These are phyloP conservation scores for Limnephilus auricula DNA, from an alignment of 2,888 invertebrate species.

Conservation along the genomic window DNA sequence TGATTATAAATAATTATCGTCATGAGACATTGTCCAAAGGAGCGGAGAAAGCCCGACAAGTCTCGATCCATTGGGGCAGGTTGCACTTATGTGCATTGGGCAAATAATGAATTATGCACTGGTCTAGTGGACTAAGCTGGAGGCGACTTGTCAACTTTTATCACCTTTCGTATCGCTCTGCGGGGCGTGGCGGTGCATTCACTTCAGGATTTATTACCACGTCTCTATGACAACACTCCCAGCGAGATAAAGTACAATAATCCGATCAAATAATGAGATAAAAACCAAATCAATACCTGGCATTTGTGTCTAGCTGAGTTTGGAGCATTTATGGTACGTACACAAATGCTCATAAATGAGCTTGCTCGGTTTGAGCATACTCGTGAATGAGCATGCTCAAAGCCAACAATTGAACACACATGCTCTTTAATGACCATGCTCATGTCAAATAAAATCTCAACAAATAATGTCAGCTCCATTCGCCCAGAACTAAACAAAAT, in stretches of 20 bases:
- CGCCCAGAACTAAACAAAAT: too few species aligned
- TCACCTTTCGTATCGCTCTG: not conserved
- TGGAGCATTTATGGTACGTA: not conserved
- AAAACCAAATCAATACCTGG: conserved; percentile 7
- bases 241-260: not conserved
- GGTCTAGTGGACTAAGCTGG: not conserved
- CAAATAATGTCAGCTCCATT: too few species aligned
- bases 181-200: not conserved
- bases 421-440: too few species aligned
- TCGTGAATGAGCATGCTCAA: too few species aligned
- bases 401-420: too few species aligned
- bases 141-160: conserved; percentile 3
- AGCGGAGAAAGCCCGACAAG: not conserved
- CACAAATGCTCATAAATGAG: too few species aligned
- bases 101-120: not conserved
- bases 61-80: not conserved
- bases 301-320: not conserved
- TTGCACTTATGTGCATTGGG: not conserved
- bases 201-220: not conserved
- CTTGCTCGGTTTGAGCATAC: too few species aligned
- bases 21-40: not conserved
- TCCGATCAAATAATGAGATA: conserved; percentile 4
- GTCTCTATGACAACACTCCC: not conserved
- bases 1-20: not conserved
- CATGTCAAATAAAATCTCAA: too few species aligned